These are phyloP conservation scores for Epicampocera succincta DNA, from an alignment of 2,888 invertebrate species.

Conservation along the genomic window DNA sequence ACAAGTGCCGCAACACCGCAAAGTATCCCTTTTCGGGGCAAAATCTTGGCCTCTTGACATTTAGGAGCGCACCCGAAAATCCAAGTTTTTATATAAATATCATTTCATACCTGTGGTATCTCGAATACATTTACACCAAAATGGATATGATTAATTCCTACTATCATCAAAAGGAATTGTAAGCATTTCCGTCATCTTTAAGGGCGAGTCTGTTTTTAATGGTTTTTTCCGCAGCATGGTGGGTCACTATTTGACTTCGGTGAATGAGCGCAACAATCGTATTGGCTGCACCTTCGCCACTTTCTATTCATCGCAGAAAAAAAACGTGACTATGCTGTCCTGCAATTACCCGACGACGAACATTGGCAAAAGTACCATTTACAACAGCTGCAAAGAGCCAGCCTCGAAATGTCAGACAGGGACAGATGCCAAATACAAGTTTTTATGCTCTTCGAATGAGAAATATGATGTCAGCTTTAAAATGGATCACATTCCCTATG, in stretches of 20 bases:
- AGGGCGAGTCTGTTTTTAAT: neutral
- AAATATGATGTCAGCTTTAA: constrained; percentile 14
- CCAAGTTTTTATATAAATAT: constrained; percentile 16
- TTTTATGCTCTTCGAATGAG: constrained; percentile 40
- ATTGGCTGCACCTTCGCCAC: constrained; percentile 73
- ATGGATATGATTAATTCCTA: constrained; percentile 31
- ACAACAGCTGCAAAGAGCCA: constrained; percentile 70
- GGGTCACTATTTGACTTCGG: constrained; percentile 73
- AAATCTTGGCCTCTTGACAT: constrained; percentile 72
- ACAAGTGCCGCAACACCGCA: constrained; percentile 74
- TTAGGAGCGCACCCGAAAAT: neutral
- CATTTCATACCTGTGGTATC: constrained; percentile 31
- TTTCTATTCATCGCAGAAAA: constrained; percentile 51
- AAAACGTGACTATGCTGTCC: constrained; percentile 69
- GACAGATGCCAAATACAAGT: constrained; percentile 38
- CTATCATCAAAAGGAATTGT: constrained; percentile 18
- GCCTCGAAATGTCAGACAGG: constrained; percentile 25
- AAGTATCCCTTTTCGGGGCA: constrained; percentile 73
- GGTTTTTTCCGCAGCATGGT: constrained; percentile 67
- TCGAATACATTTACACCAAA: constrained; percentile 19
- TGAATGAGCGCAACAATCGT: constrained; percentile 74
- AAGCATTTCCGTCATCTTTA: neutral
- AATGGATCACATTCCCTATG: constrained; percentile 7
- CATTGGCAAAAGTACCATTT: constrained; percentile 71
- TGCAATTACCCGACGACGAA: constrained; percentile 75